Base-by-base conservation (phyloP, 1,140 invertebrate species). In the Mya arenaria region DNA sequence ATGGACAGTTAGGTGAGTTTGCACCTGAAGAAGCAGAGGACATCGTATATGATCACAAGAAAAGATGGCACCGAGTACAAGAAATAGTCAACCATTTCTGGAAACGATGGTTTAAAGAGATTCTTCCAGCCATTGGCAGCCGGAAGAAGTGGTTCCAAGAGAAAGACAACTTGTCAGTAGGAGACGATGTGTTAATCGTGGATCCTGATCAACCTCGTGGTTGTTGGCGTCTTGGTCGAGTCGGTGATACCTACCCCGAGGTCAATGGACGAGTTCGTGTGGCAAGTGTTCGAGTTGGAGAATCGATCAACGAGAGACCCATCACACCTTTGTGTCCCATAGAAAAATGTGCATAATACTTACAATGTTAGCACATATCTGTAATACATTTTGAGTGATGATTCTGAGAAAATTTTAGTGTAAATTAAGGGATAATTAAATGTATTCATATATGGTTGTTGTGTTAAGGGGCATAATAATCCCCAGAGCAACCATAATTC, bases 31-130 rank as follows among this genome's bases (percentile, higher is more conserved):
- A 4, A 8, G 4, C n/a, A 10, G 63, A 83, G 17, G 32, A 37
- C 19, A 34, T 19, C 17, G 60, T 17, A 17, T 34, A 39, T 39
- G 63, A 80, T 41, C 65, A 39, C 4, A 34, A 55, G 55, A 25
- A 56, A 39, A 32, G 82, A 4, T 84, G 63, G 74, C 28, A 77
- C 1, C 36, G 56, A 4, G 55, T 71, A 5, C 77, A 80, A 36
- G 73, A 72, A 30, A 28, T 81, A 32, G 66, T 71, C 1, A 23
- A 37, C 6, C 66, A 81, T 36, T 80, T 84, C 32, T 84, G 83
- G 75, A 36, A 44, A 17, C 36, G 65, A 5, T 81, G 83, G 83
- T 10, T 81, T 30, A 19, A 36, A 44, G 77, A 84, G 23, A 79
- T 52, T 23, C 30, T 83, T 17, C 66, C 77, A 4, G 55, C 2